These are phyloP conservation scores for Porites evermanni DNA, from an alignment of 92 coral and sea anemone genomes.

Conservation along the genomic window DNA sequence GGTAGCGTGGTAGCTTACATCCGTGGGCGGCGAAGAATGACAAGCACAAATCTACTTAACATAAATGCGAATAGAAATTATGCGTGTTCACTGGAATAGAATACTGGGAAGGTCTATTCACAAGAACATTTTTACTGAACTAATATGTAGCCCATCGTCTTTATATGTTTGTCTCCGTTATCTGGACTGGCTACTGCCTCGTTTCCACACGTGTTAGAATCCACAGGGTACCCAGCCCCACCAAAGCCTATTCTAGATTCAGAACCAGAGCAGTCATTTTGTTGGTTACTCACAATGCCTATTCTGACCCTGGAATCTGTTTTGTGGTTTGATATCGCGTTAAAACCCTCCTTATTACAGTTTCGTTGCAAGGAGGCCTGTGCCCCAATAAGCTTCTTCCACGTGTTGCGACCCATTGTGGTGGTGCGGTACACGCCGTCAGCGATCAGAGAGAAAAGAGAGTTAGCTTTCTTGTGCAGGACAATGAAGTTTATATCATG, in stretches of 20 bases:
- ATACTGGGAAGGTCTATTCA: too few species aligned
- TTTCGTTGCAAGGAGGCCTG: constrained; percentile 5
- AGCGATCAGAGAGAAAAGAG: constrained; percentile 38
- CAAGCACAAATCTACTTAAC: too few species aligned
- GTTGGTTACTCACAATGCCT: neutral
- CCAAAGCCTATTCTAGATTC: constrained; percentile 11
- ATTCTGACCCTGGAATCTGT: neutral
- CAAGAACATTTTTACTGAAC: too few species aligned
- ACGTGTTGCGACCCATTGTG: constrained; percentile 25
- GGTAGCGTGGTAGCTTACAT: too few species aligned
- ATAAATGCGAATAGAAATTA: too few species aligned
- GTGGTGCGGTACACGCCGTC: constrained; percentile 35
- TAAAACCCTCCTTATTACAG: constrained; percentile 8
- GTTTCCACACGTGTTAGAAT: constrained; percentile 6
- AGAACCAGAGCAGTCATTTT: neutral
- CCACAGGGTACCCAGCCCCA: neutral
- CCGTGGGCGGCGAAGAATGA: too few species aligned
- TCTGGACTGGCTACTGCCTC: too few species aligned
- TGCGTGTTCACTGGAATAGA: too few species aligned
- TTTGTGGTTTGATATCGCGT: neutral
- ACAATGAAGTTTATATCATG: constrained; percentile 4
- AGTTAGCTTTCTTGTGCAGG: neutral
- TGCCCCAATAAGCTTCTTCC: constrained; percentile 29
- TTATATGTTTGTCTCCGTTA: neutral
- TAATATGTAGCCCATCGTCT: neutral